Conservation (phyloP, 2,888 invertebrate species). For the Corbicula japonica region DNA sequence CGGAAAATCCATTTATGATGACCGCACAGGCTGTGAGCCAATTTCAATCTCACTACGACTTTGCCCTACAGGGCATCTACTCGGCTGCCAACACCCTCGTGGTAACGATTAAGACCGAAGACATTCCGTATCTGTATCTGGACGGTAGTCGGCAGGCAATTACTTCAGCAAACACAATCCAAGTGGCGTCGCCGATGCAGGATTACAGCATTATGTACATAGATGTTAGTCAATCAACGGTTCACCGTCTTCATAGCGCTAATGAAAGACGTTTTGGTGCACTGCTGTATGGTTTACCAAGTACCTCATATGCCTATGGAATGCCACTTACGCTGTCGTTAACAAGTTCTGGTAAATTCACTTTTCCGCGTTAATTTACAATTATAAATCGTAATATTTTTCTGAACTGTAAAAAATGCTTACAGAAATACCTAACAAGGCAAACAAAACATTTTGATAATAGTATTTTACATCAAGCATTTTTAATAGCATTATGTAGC, state of each 20-base stretch:
- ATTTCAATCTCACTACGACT: conserved; percentile 13
- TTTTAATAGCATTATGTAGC: no score
- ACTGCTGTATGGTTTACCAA: conserved; percentile 3
- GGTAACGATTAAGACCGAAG: conserved; percentile 9
- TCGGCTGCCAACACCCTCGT: not conserved
- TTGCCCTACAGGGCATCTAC: not conserved
- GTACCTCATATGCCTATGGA: not conserved
- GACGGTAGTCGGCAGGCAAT: conserved; percentile 4
- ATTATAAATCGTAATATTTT: not conserved
- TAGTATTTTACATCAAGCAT: no score
- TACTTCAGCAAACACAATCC: not conserved
- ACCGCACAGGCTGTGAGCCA: conserved; percentile 5
- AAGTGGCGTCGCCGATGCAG: conserved; percentile 2
- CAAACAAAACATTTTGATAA: no score
- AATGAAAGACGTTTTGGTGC: not conserved
- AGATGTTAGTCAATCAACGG: not conserved
- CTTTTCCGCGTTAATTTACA: not conserved
- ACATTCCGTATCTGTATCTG: conserved; percentile 6
- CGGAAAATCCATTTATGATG: conserved; percentile 9
- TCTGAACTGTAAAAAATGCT: not conserved
- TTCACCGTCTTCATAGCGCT: conserved; percentile 9
- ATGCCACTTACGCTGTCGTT: not conserved
- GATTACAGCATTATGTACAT: conserved; percentile 11
- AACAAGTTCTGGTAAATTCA: conserved; percentile 4
- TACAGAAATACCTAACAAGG: no score